Evolutionary conservation across 2,113 vertebrate species (phyloP), one percentile per base, ranked within the genome.

Genomic region (Malurus cyaneus): DNA sequence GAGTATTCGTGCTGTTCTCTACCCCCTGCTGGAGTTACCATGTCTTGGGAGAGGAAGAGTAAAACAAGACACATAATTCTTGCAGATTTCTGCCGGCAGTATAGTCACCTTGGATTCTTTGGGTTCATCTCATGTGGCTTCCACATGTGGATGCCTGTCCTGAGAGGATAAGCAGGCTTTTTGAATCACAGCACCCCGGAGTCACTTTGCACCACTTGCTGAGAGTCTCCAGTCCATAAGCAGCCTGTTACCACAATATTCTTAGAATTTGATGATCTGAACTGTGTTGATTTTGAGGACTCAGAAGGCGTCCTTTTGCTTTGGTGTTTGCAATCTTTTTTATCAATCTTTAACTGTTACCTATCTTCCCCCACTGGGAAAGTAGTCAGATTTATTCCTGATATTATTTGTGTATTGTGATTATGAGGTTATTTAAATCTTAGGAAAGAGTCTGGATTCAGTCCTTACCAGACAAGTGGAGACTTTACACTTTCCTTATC

Each of bases 51-150:
- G 29, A 36, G 66, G 47, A 65, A 57, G 6, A 2, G 13, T 4
- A 16, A 1, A 64, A 12, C 1, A 3, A 57, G 23, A 8, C 2
- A 0, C 21, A 14, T 39, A 3, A 9, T 50, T 71, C 53, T 92
- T 39, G 15, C 15, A 57, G 25, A 84, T 29, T 62, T 57, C 29
- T 31, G 14, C 12, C 62, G 54, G 19, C 3, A 72, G 9, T 11
- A 9, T 12, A 44, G 14, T 12, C 6, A 11, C 2, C 18, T 79
- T 5, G 2, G 69, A 21, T 0, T 0, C 20, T 50, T 69, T 72
- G 18, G 5, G 7, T 13, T 83, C 14, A 44, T 56, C 28, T 76
- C 14, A 28, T 2, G 0, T 21, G 34, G 2, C 8, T 82, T 76
- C 64, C 29, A 47, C 23, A n/a, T 8, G 15, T 25, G 6, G 24